A percentile compares a stretch with the other conserved stretches of the same genome.
These are phyloP conservation scores for Takifugu ocellatus DNA, from an alignment of 2,797 vertebrate species.

Conservation along the genomic window DNA sequence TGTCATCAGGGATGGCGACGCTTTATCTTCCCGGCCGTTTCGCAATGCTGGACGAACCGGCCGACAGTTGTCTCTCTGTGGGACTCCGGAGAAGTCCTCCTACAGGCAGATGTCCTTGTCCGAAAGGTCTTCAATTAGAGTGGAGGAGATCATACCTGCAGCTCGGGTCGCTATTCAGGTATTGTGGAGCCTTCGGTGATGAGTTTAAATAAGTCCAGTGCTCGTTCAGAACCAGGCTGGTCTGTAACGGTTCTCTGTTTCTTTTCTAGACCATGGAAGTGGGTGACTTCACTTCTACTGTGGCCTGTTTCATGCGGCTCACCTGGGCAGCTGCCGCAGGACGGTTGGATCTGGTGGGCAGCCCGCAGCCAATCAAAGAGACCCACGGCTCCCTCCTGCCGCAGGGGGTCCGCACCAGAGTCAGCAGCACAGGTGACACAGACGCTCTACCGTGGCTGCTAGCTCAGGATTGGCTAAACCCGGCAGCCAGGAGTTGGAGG, in stretches of 20 bases:
- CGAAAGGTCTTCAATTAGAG: slow-evolving; percentile 94
- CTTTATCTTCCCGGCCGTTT: slow-evolving; percentile 92
- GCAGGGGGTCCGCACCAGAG: slow-evolving; percentile 88
- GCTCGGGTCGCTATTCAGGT: slow-evolving; percentile 97
- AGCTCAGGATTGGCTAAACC: not conserved
- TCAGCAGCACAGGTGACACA: slow-evolving; percentile 94
- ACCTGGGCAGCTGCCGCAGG: slow-evolving; percentile 98
- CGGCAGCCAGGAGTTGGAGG: not conserved
- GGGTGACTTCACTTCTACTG: slow-evolving; percentile 92
- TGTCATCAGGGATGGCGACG: slow-evolving; percentile 87
- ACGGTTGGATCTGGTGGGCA: slow-evolving; percentile 93
- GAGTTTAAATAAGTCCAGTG: not conserved
- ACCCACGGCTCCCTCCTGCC: slow-evolving; percentile 85
- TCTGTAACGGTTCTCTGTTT: not conserved
- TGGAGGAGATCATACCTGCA: slow-evolving; percentile 97
- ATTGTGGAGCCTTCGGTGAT: slow-evolving; percentile 7
- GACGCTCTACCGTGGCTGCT: not conserved
- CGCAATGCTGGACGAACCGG: slow-evolving; percentile 85
- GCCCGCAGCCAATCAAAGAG: slow-evolving; percentile 95
- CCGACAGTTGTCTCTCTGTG: slow-evolving; percentile 93
- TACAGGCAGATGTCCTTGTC: slow-evolving; percentile 95
- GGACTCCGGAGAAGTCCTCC: slow-evolving; percentile 94
- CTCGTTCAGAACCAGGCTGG: not conserved
- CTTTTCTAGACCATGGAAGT: slow-evolving; percentile 92
- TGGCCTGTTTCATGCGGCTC: slow-evolving; percentile 97